Evolutionary conservation across 2,797 vertebrate species (phyloP).

Genomic region (Hylomyscus alleni): DNA sequence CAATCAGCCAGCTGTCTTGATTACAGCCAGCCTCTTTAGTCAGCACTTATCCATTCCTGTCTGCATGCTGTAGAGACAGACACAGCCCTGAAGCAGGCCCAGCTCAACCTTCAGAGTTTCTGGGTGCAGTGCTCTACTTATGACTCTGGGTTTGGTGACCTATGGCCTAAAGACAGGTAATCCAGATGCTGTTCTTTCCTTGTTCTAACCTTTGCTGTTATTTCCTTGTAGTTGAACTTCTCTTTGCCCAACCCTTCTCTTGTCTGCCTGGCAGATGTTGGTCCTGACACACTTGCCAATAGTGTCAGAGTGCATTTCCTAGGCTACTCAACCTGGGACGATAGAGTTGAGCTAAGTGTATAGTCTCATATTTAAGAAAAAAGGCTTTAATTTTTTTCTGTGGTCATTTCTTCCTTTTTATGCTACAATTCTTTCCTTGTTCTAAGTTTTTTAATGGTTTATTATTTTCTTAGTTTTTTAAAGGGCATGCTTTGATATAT

Average conservation of each 20-base stretch:
- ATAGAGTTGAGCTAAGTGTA: neutral
- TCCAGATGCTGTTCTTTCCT: neutral
- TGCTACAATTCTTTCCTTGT: neutral
- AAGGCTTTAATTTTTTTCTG: neutral
- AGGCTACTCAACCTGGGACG: neutral
- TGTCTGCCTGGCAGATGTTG: neutral
- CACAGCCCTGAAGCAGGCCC: neutral
- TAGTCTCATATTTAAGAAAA: neutral
- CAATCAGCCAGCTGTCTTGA: neutral
- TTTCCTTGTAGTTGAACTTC: neutral
- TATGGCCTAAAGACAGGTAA: neutral
- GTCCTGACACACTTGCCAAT: neutral
- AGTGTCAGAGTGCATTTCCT: neutral
- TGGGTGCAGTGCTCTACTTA: neutral
- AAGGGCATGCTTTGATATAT: neutral
- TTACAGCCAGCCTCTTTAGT: neutral
- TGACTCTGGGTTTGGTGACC: neutral
- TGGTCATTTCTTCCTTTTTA: neutral
- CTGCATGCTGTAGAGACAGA: neutral
- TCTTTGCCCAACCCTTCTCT: neutral
- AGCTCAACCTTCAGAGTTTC: neutral
- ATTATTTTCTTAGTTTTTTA: neutral
- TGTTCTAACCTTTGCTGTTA: neutral
- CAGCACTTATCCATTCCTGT: neutral
- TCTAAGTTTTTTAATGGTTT: neutral